Evolutionary conservation across 2,113 vertebrate genomes (phyloP).

Genomic region (Pavo muticus): DNA sequence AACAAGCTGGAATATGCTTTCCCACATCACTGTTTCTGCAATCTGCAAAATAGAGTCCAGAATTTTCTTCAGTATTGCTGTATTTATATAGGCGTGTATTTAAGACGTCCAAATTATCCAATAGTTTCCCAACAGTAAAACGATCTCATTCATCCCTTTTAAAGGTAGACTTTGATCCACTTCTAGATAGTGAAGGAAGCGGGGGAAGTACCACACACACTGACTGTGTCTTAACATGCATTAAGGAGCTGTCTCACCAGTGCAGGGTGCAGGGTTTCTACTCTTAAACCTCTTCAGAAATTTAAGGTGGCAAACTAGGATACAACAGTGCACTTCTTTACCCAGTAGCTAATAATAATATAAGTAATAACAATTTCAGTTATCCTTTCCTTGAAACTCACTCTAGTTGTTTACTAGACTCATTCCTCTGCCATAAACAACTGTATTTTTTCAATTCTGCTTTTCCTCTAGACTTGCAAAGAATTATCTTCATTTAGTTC

Average conservation of each 20-base stretch:
- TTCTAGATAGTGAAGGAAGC: neutral
- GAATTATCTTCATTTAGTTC: neutral
- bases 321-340: neutral
- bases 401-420: neutral
- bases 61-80: neutral
- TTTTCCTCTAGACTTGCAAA: neutral
- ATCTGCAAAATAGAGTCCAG: conserved; percentile 74
- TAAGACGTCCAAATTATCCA: neutral
- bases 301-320: neutral
- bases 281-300: neutral
- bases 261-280: neutral
- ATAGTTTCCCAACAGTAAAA: neutral
- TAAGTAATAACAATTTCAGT: neutral
- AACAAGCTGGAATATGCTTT: conserved; percentile 83
- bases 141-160: neutral
- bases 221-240: neutral
- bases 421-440: neutral
- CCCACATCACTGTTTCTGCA: conserved; percentile 83
- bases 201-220: neutral
- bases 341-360: neutral
- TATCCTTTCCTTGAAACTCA: neutral
- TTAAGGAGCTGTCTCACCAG: neutral
- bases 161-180: neutral
- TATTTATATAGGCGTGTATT: neutral
- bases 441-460: neutral